Conservation (phyloP, 2,113 vertebrate species). For the Sula dactylatra region DNA sequence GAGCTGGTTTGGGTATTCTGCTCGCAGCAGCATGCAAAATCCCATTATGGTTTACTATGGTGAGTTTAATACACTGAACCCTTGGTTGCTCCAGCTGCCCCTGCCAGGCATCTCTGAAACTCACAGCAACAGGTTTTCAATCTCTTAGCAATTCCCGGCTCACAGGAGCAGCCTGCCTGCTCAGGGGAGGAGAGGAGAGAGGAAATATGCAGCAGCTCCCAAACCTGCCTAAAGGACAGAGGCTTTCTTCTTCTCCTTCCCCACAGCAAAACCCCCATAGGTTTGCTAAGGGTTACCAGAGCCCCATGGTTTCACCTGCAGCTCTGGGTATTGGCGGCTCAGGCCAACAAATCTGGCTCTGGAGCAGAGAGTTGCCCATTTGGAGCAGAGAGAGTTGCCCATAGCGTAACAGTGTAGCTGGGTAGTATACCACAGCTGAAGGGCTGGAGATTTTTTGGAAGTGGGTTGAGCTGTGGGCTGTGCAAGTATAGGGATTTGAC, state of each 20-base stretch:
- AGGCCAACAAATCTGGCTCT: not conserved
- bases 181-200: not conserved
- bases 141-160: constrained; percentile 12
- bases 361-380: not conserved
- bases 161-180: not conserved
- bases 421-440: not conserved
- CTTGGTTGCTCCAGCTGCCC: not conserved
- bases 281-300: not conserved
- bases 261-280: not conserved
- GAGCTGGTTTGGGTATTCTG: constrained; percentile 46
- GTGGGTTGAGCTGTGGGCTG: not conserved
- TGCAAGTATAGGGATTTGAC: not conserved
- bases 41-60: constrained; percentile 46
- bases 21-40: constrained; percentile 44
- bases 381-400: not conserved
- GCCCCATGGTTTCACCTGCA: not conserved
- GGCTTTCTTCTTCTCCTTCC: not conserved
- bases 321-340: not conserved
- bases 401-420: not conserved
- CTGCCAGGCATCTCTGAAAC: constrained; percentile 46
- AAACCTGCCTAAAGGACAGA: not conserved
- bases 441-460: not conserved
- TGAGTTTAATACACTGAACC: constrained; percentile 40
- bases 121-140: constrained; percentile 55
- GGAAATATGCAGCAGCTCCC: not conserved